These are phyloP conservation scores for Thermophis baileyi DNA, from an alignment of 2,113 vertebrate genomes.

Conservation along the genomic window DNA sequence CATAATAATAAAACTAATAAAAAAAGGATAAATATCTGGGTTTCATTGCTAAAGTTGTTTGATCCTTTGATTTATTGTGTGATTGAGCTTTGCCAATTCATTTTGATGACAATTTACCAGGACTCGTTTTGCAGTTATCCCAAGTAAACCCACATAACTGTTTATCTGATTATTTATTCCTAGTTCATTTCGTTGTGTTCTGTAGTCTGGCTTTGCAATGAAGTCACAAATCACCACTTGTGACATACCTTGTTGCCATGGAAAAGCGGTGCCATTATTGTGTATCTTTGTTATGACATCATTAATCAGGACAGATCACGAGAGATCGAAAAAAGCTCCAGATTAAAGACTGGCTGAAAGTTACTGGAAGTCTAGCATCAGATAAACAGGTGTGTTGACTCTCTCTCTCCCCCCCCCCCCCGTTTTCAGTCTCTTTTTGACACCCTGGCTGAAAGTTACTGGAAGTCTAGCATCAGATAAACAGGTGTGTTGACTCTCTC, in stretches of 20 bases:
- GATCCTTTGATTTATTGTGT: not conserved
- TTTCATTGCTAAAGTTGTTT: not conserved
- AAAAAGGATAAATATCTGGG: not conserved
- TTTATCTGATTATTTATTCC: not conserved
- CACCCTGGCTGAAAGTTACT: rapidly evolving
- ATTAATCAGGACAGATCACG: not conserved
- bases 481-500: not conserved
- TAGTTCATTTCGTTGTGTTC: not conserved
- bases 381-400: not conserved
- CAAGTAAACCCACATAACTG: not conserved
- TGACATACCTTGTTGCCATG: conserved; percentile 34
- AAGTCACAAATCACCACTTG: conserved; percentile 44
- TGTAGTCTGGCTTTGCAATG: conserved; percentile 21
- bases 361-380: not conserved
- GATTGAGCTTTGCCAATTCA: not conserved
- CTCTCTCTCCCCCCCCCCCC: too few species aligned
- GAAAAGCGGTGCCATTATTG: conserved; percentile 6
- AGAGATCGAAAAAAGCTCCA: not conserved
- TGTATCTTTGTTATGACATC: not conserved
- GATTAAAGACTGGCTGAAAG: not conserved
- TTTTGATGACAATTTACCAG: not conserved
- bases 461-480: conserved; percentile 2
- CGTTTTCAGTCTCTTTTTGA: too few species aligned
- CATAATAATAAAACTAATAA: not conserved
- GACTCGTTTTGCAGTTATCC: not conserved